Evolutionary conservation across 2,888 invertebrate genomes (phyloP).

Genomic region (Lingula anatina): DNA sequence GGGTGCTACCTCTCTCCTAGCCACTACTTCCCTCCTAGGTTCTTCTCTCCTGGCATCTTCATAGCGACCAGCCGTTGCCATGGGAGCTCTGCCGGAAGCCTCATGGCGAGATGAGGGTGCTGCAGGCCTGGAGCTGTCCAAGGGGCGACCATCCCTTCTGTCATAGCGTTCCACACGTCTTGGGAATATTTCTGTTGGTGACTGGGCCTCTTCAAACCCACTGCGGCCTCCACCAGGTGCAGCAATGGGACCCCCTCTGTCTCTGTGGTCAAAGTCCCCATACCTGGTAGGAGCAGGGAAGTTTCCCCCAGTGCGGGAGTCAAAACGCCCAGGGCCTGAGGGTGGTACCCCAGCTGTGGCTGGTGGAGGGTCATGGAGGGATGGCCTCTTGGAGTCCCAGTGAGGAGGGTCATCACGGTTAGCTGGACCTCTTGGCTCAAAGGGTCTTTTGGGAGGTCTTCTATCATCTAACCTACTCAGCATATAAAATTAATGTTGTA

Average conservation of each 20-base stretch:
- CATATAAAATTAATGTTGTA: too few relatives aligned
- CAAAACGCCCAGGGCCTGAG: too few relatives aligned
- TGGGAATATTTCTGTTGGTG: neutral
- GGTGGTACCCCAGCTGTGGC: too few relatives aligned
- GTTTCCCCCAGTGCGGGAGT: neutral
- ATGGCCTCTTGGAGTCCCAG: too few relatives aligned
- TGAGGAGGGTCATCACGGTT: too few relatives aligned
- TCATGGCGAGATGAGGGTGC: too few relatives aligned
- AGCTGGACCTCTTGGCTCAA: too few relatives aligned
- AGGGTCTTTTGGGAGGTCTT: too few relatives aligned
- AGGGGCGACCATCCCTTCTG: slow-evolving; percentile 13
- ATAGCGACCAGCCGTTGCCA: slow-evolving; percentile 4
- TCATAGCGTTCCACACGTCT: slow-evolving; percentile 24
- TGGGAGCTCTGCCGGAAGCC: too few relatives aligned
- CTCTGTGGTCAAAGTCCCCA: slow-evolving; percentile 7
- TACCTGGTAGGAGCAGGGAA: slow-evolving; percentile 1
- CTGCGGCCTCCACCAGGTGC: neutral
- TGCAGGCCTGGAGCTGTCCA: too few relatives aligned
- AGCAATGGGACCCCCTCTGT: neutral
- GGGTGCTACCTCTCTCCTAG: slow-evolving; percentile 14
- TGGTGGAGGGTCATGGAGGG: too few relatives aligned
- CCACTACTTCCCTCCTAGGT: slow-evolving; percentile 5
- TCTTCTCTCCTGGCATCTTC: slow-evolving; percentile 4
- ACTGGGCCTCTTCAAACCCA: slow-evolving; percentile 1
- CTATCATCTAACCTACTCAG: too few relatives aligned